A percentile compares a stretch with the other conserved stretches of the same genome.
Conservation (phyloP, 2,797 vertebrate genomes). For the Hybognathus amarus region DNA sequence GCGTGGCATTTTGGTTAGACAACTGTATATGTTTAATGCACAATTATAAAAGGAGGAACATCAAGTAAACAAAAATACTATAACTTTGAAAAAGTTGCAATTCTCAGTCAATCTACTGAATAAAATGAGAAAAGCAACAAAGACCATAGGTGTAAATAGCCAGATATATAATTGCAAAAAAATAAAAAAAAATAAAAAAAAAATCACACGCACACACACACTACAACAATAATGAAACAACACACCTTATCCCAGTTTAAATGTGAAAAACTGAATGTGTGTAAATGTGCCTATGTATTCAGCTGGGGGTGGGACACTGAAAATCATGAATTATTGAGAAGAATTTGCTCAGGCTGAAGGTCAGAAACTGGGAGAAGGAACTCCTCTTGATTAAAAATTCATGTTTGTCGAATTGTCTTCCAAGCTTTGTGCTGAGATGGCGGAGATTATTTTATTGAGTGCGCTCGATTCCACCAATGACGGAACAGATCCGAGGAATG, state of each 20-base stretch:
- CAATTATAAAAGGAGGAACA: slow-evolving; percentile 39
- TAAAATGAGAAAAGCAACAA: background rate
- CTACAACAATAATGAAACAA: slow-evolving; percentile 2
- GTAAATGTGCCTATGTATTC: slow-evolving; percentile 31
- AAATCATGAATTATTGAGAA: slow-evolving; percentile 82
- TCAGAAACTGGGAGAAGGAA: slow-evolving; percentile 71
- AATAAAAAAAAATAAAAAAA: background rate
- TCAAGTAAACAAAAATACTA: too few relatives aligned
- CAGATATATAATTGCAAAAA: background rate
- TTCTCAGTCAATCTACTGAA: background rate
- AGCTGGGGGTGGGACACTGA: slow-evolving; percentile 65
- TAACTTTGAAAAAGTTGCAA: background rate
- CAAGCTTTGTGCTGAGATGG: slow-evolving; percentile 66
- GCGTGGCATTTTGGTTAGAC: slow-evolving; percentile 58
- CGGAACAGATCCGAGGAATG: slow-evolving; percentile 55
- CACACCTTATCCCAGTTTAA: slow-evolving; percentile 5
- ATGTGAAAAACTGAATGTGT: slow-evolving; percentile 19
- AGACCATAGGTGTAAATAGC: background rate
- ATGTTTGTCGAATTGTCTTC: slow-evolving; percentile 80
- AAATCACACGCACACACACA: background rate
- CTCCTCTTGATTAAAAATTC: slow-evolving; percentile 79
- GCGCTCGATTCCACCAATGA: slow-evolving; percentile 57
- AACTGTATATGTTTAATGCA: slow-evolving; percentile 66
- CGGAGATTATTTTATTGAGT: slow-evolving; percentile 62
- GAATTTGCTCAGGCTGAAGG: slow-evolving; percentile 81